A percentile compares a stretch with the other conserved stretches of the same genome.
Evolutionary conservation across 2,113 vertebrate species (phyloP).

Genomic region (Tragelaphus strepsiceros): DNA sequence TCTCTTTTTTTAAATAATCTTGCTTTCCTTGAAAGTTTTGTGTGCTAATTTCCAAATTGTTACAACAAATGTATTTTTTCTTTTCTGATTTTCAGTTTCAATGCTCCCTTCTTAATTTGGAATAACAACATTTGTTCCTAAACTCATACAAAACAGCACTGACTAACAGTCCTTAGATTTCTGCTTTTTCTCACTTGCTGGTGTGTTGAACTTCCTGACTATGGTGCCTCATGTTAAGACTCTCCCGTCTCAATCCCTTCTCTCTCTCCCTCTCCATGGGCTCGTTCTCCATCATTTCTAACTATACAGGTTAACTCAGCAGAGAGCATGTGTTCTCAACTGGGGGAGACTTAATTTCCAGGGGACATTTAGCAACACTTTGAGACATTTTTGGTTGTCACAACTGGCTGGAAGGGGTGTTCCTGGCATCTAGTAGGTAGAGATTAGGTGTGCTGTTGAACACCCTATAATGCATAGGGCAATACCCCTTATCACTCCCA

Average conservation of each 20-base stretch:
- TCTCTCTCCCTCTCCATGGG: neutral
- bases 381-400: neutral
- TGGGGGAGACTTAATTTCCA: neutral
- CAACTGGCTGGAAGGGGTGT: neutral
- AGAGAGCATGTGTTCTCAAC: neutral
- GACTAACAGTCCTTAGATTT: neutral
- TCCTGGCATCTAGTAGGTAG: neutral
- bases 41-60: slow-evolving; percentile 40
- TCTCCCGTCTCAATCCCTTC: neutral
- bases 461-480: neutral
- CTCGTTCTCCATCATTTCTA: neutral
- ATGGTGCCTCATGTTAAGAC: neutral
- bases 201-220: neutral
- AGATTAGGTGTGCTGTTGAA: neutral
- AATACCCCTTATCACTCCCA: neutral
- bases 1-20: slow-evolving; percentile 4
- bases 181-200: neutral
- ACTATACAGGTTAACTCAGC: neutral
- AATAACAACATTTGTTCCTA: slow-evolving; percentile 21
- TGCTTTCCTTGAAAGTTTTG: neutral
- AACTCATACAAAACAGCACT: slow-evolving; percentile 55
- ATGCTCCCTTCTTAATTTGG: slow-evolving; percentile 29
- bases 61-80: slow-evolving; percentile 16
- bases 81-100: slow-evolving; percentile 59
- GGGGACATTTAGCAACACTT: neutral